These are phyloP conservation scores for Cladorhizidae sp. DNA, from an alignment of 37 sponge, comb jelly and placozoan species.

Conservation along the genomic window DNA sequence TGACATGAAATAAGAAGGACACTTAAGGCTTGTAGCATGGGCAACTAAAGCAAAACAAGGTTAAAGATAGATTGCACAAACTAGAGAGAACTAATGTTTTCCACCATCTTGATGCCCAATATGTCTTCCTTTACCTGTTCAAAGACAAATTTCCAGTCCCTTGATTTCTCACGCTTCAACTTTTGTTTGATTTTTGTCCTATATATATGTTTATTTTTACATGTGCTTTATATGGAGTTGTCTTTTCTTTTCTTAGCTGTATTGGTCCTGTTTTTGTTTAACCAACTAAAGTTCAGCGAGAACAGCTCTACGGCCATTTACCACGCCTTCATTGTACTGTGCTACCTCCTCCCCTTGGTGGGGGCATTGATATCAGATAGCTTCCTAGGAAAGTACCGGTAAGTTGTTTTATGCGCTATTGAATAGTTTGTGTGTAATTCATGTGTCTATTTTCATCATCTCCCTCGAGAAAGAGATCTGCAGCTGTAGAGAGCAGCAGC, in stretches of 20 bases:
- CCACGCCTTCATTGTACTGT: conserved; percentile 89
- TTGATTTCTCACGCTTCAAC: background rate
- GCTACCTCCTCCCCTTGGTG: conserved; percentile 86
- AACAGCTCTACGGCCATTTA: conserved; percentile 88
- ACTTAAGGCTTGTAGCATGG: no score
- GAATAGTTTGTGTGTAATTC: no score
- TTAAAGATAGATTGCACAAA: no score
- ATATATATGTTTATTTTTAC: background rate
- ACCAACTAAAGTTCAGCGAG: conserved; percentile 58
- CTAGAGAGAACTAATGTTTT: no score
- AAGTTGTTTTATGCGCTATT: no score
- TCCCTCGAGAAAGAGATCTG: no score
- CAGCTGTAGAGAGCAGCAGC: no score
- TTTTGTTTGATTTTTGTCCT: background rate
- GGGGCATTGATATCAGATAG: conserved; percentile 97
- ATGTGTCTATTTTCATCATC: no score
- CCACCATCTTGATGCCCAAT: no score
- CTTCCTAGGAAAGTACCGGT: conserved; percentile 92
- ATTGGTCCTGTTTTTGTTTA: conserved; percentile 73
- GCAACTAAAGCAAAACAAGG: no score
- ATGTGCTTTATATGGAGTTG: background rate
- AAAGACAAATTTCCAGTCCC: background rate
- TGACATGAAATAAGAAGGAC: no score
- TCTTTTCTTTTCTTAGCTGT: conserved; percentile 69
- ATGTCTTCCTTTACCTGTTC: conserved; percentile 4